Evolutionary conservation across 2,113 vertebrate genomes (phyloP).

Genomic region (Calonectris borealis): DNA sequence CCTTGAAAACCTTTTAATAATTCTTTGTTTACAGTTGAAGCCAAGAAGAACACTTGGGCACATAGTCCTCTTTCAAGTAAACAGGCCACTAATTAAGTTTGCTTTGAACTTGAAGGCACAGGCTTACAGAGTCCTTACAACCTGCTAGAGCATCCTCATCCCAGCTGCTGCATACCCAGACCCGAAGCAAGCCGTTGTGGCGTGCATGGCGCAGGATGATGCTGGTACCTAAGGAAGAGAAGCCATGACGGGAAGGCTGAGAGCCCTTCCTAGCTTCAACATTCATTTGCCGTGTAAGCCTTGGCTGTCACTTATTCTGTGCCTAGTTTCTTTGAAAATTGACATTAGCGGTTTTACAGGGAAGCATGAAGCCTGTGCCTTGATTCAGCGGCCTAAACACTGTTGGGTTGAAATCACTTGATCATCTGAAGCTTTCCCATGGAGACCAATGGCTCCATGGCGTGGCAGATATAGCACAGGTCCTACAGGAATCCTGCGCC

Average conservation of each 20-base stretch:
- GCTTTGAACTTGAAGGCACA: neutral
- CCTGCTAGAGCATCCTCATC: neutral
- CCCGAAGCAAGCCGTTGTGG: neutral
- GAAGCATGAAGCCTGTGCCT: neutral
- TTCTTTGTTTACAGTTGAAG: neutral
- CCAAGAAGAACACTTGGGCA: neutral
- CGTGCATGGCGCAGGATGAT: rapidly evolving
- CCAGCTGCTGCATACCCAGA: neutral
- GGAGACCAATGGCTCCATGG: neutral
- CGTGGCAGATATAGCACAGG: neutral
- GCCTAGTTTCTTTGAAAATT: neutral
- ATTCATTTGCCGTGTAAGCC: neutral
- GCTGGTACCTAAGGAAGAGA: rapidly evolving
- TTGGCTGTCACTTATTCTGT: neutral
- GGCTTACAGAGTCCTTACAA: neutral
- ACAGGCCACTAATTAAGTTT: neutral
- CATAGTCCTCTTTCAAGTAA: neutral
- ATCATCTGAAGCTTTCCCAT: neutral
- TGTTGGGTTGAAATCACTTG: neutral
- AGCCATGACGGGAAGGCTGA: neutral
- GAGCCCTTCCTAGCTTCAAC: neutral
- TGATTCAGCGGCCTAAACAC: neutral
- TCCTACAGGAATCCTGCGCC: neutral
- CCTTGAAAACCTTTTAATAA: neutral
- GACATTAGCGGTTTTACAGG: neutral